Conservation (phyloP, 1,140 invertebrate species). For the Anthonomus grandis region DNA sequence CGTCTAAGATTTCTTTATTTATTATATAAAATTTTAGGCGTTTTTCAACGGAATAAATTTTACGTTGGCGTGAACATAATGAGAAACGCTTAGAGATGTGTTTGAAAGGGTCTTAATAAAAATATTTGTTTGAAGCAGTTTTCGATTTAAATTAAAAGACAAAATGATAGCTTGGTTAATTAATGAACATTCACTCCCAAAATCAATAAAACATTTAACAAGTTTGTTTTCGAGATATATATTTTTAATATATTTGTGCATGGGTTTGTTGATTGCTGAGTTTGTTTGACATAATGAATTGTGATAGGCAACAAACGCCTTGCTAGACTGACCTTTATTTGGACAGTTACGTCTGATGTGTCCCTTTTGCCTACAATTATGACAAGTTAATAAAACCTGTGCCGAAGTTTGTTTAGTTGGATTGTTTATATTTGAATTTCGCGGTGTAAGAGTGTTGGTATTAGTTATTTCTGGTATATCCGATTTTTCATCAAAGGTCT, state of each 20-base stretch:
- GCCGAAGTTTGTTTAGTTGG: background rate
- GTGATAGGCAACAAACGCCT: background rate
- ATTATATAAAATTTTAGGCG: background rate
- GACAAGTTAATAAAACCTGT: background rate
- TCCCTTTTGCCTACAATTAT: background rate
- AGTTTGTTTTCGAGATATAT: background rate
- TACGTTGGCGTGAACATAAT: background rate
- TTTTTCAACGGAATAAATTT: constrained; percentile 2
- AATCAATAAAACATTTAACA: constrained; percentile 22
- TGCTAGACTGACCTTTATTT: background rate
- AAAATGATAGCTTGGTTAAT: background rate
- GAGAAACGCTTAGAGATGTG: background rate
- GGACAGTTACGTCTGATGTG: background rate
- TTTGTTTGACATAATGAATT: too few species aligned
- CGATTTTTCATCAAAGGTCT: constrained; percentile 16
- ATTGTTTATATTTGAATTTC: background rate
- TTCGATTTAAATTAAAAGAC: too few species aligned
- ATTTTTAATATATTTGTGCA: too few species aligned
- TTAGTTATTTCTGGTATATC: background rate
- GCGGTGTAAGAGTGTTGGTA: background rate
- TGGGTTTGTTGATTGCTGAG: too few species aligned
- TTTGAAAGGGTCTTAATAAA: too few species aligned
- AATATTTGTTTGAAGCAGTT: too few species aligned
- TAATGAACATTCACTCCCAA: constrained; percentile 17
- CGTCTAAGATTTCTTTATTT: background rate